These are phyloP conservation scores for Equus przewalskii DNA, from an alignment of 2,113 vertebrate genomes.

Conservation along the genomic window DNA sequence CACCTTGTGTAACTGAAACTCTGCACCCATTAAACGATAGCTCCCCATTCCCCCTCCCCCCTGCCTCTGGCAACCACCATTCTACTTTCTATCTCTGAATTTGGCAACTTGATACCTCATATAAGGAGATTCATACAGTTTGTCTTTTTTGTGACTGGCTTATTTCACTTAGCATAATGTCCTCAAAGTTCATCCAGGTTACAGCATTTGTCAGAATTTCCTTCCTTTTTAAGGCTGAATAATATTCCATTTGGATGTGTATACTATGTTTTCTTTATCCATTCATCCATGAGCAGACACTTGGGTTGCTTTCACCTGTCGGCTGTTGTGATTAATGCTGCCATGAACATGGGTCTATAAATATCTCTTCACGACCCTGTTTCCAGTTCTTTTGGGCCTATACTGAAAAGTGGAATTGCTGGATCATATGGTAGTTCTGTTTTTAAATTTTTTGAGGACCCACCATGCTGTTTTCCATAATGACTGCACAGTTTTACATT, in stretches of 20 bases:
- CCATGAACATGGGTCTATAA: background rate
- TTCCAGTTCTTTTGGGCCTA: background rate
- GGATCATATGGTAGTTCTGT: background rate
- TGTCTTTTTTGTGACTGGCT: constrained; percentile 1
- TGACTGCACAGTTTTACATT: background rate
- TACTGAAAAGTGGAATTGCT: background rate
- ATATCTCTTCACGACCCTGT: background rate
- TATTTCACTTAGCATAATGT: background rate
- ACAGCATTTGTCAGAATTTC: background rate
- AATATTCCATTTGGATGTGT: background rate
- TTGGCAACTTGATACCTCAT: background rate
- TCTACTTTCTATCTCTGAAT: background rate
- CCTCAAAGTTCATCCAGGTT: background rate
- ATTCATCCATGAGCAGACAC: background rate
- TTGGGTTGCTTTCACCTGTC: background rate
- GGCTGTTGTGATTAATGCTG: background rate
- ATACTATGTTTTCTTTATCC: background rate
- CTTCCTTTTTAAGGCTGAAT: background rate
- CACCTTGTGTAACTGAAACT: background rate
- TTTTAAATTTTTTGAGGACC: background rate
- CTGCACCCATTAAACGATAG: background rate
- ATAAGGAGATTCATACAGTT: background rate
- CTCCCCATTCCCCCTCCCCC: too few relatives aligned
- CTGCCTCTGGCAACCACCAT: background rate
- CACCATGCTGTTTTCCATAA: background rate